A percentile compares a stretch with the other conserved stretches of the same genome.
Conservation (phyloP, 2,797 vertebrate species). For the Spheniscus humboldti region DNA sequence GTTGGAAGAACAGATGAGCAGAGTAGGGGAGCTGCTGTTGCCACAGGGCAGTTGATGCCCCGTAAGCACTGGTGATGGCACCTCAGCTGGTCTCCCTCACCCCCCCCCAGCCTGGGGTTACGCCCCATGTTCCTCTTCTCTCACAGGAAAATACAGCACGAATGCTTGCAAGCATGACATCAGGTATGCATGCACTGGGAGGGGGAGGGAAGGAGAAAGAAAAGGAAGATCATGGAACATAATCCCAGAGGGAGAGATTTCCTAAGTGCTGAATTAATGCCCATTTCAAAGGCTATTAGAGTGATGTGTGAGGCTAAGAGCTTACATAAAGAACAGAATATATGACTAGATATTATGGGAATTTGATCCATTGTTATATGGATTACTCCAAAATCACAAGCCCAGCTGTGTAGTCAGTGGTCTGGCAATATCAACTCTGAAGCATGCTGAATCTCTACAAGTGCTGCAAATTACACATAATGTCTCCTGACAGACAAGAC, state of each 20-base stretch:
- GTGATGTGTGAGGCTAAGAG: background rate
- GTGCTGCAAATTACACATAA: background rate
- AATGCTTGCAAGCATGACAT: background rate
- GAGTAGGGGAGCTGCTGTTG: background rate
- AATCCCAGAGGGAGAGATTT: background rate
- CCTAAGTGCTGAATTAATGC: background rate
- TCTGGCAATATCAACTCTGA: background rate
- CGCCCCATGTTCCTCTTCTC: rapidly evolving
- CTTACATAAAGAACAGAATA: background rate
- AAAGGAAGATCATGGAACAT: background rate
- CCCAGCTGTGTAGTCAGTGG: background rate
- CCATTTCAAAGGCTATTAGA: background rate
- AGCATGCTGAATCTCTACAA: background rate
- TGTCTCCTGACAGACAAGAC: background rate
- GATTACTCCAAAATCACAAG: background rate
- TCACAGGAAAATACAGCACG: rapidly evolving
- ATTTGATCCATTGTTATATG: background rate
- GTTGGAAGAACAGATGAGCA: background rate
- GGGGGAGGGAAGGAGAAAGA: background rate
- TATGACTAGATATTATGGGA: background rate
- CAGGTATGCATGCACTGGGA: background rate
- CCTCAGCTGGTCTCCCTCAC: background rate
- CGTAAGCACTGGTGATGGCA: background rate
- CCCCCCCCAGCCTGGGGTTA: background rate
- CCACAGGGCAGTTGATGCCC: no score